A percentile compares a stretch with the other conserved stretches of the same genome.
phyloP scores from a whole-genome alignment of 2,113 vertebrate species.

The Scatophagus argus region DNA sequence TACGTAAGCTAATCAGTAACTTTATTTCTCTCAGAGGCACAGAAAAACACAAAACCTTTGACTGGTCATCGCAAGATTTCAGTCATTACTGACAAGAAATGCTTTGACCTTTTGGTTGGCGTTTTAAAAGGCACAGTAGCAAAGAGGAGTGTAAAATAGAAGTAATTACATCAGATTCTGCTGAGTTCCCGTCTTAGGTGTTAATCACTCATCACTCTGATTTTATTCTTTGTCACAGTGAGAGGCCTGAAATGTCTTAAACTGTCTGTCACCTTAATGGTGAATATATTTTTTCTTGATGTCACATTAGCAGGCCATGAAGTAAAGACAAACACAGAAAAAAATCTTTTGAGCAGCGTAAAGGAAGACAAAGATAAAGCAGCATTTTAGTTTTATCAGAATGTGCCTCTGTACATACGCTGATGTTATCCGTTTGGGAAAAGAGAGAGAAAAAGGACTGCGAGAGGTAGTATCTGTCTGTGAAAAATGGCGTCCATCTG shows the following conservation, averaged over 20 bases:
- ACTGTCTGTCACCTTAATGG: conserved; percentile 62
- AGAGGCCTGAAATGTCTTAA: conserved; percentile 70
- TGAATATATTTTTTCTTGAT: conserved; percentile 38
- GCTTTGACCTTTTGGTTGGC: conserved; percentile 45
- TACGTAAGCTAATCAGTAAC: conserved; percentile 71
- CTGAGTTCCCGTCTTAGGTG: conserved; percentile 55
- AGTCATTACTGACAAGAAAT: not conserved
- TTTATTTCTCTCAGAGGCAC: conserved; percentile 18
- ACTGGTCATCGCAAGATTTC: conserved; percentile 42
- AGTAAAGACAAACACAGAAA: conserved; percentile 33
- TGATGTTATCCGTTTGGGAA: conserved; percentile 53
- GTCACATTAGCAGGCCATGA: conserved; percentile 54
- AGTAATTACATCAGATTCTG: conserved; percentile 48
- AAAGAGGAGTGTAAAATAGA: conserved; percentile 30
- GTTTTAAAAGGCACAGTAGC: conserved; percentile 22
- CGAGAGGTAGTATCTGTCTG: conserved; percentile 67
- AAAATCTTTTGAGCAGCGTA: conserved; percentile 43
- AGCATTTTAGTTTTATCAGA: conserved; percentile 39
- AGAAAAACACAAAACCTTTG: conserved; percentile 42
- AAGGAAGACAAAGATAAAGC: conserved; percentile 25
- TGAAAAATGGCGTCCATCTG: conserved; percentile 79
- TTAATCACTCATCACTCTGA: conserved; percentile 72
- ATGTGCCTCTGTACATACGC: conserved; percentile 26
- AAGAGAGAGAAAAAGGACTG: conserved; percentile 43
- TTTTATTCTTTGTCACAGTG: conserved; percentile 74